Base-by-base conservation (phyloP, 2,888 invertebrate genomes). In the Papilio protenor region DNA sequence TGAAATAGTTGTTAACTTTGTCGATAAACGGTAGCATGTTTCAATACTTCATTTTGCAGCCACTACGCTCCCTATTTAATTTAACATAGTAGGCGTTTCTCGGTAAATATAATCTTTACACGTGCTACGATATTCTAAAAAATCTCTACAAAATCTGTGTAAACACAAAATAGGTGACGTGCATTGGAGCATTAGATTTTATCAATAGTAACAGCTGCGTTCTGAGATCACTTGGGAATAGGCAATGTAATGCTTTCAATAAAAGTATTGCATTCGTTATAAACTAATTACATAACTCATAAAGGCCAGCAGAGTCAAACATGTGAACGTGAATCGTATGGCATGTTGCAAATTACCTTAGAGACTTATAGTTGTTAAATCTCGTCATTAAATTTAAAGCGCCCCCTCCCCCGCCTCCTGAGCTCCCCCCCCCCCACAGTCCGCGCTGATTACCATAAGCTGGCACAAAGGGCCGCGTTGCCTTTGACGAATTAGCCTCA, bases 401-500 rank as follows among this genome's bases (percentile, higher is more conserved):
- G 84, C 83, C 83, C 85, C 81, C 83, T 82, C 70, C 70, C 73
- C 33, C 73, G 14, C 55, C 55, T 16, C 84, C n/a, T 52, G 52
- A 8, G n/a, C 85, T 85, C 84, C 85, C 82, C 88, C 87, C 87
- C 86, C 88, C 87, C 87, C 86, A 84, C 85, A 85, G 84, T 85
- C 87, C 85, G 82, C 89, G 87, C 87, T 93, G 92, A 94, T 94
- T 94, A 93, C 92, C 91, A 92, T 92, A 92, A 92, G 92, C 92
- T 87, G 86, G 88, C 87, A 93, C 93, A 94, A 93, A 93, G 92
- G 91, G 89, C 85, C 86, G 86, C 84, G 85, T 84, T 85, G 89
- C 92, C 94, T 94, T 94, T 94, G 94, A 93, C 91, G 92, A 94
- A 94, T 94, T 94, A 93, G 90, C 90, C 87, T 87, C 87, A 87